Evolutionary conservation across 1,140 invertebrate genomes (phyloP), one percentile per base, ranked within the genome.

Genomic region (Diorhabda carinulata): DNA sequence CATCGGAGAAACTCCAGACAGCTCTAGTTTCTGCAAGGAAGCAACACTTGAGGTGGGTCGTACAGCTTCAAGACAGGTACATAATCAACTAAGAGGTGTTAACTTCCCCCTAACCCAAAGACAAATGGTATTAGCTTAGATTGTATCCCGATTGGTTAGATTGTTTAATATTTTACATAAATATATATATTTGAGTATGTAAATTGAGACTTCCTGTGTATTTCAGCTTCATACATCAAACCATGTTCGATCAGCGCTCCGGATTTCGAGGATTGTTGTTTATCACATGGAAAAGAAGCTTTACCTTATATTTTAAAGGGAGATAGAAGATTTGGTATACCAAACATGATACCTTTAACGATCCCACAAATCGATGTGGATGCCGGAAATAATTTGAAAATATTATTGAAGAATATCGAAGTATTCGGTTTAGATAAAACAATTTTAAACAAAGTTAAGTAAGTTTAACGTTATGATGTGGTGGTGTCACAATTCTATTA

Each of bases 261-360:
- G 0, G 74, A 82, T 60, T 75, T 81, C n/a, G 76, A 77, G 44
- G 70, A 76, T 64, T 82, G 81, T 71, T 77, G 71, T n/a, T 64
- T 74, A 7, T 59, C 68, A 47, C 69, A 72, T 57, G 81, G 75
- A 5, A 75, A 74, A 61, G 74, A 75, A 59, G 76, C 78, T 2
- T 63, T 78, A 5, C 73, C 75, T 56, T 56, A 43, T 47, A 61
- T 79, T 25, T 5, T 72, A 8, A 72, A 70, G 75, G 73, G 66
- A 57, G 74, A 70, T 43, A 61, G 61, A 40, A n/a, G 63, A 43
- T 66, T 66, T 4, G 61, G 62, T 25, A 68, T 78, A 9, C 71
- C 76, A 57, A 68, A 67, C 25, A 57, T 78, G 62, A 7, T 61
- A 6, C 78, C 78, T 40, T 57, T 79, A 2, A 59, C 69, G 40